These are phyloP conservation scores for Axea sp. DNA, from an alignment of 2,888 invertebrate species.

Conservation along the genomic window DNA sequence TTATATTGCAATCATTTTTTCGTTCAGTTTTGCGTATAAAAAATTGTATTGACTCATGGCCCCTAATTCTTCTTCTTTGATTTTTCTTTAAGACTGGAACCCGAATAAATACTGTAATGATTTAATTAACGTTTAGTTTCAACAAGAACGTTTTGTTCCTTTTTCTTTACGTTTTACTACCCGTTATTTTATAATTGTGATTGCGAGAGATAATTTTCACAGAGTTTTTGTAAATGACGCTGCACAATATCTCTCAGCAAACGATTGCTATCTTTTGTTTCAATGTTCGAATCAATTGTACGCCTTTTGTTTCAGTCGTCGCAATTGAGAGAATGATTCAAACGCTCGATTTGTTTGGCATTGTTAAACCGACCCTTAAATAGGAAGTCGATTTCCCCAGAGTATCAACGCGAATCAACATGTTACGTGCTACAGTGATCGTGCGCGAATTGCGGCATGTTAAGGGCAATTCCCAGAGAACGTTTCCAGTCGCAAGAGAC, in stretches of 20 bases:
- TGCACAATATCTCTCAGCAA: slow-evolving; percentile 24
- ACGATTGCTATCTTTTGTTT: slow-evolving; percentile 47
- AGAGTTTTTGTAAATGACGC: slow-evolving; percentile 11
- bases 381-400: slow-evolving; percentile 55
- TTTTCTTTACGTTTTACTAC: too few relatives aligned
- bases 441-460: slow-evolving; percentile 36
- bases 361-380: slow-evolving; percentile 50
- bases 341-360: slow-evolving; percentile 57
- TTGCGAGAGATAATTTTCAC: slow-evolving; percentile 20
- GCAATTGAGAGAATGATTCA: slow-evolving; percentile 50
- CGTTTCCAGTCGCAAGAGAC: too few relatives aligned
- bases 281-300: slow-evolving; percentile 46
- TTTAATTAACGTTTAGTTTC: too few relatives aligned
- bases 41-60: too few relatives aligned
- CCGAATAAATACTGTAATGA: too few relatives aligned
- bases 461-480: too few relatives aligned
- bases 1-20: too few relatives aligned
- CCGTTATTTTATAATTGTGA: too few relatives aligned
- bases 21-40: too few relatives aligned
- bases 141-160: too few relatives aligned
- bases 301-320: slow-evolving; percentile 52
- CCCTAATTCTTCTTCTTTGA: too few relatives aligned
- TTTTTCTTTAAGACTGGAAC: too few relatives aligned
- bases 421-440: slow-evolving; percentile 41
- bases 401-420: slow-evolving; percentile 46